Evolutionary conservation across 2,888 invertebrate species (phyloP).

Genomic region (Merodon equestris): DNA sequence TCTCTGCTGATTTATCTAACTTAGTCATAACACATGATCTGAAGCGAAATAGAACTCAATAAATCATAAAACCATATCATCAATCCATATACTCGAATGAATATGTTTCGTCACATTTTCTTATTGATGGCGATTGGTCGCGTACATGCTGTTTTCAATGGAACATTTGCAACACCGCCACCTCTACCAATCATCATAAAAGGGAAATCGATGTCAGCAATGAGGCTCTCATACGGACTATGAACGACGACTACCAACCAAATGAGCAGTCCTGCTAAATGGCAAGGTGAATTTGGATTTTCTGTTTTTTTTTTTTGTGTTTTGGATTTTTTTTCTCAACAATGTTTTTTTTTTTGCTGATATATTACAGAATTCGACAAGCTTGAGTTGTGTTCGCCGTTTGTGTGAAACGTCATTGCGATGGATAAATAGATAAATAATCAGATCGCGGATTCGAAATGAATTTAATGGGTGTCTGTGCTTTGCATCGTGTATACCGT

Average conservation of each 20-base stretch:
- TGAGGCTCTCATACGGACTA: constrained; percentile 28
- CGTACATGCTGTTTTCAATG: constrained; percentile 39
- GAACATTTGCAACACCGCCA: constrained; percentile 39
- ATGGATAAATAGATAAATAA: constrained; percentile 61
- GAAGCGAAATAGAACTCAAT: constrained; percentile 54
- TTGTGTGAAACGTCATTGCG: constrained; percentile 57
- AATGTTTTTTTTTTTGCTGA: constrained; percentile 16
- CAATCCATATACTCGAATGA: constrained; percentile 36
- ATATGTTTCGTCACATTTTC: constrained; percentile 61
- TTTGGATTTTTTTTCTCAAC: constrained; percentile 17
- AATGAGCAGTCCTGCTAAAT: constrained; percentile 42
- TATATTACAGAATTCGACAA: constrained; percentile 47
- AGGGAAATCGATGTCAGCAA: constrained; percentile 39
- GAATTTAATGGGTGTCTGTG: constrained; percentile 56
- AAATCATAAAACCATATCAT: constrained; percentile 67
- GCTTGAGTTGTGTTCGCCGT: constrained; percentile 50
- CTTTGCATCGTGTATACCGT: neutral
- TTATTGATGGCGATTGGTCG: constrained; percentile 60
- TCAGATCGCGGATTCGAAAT: constrained; percentile 57
- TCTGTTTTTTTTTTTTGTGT: neutral
- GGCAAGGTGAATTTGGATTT: constrained; percentile 49
- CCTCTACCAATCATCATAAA: constrained; percentile 24
- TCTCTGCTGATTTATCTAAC: constrained; percentile 47
- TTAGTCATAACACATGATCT: constrained; percentile 41
- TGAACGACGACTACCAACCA: constrained; percentile 40